Percentiles rank a stretch among this genome's conserved stretches.
Conservation (phyloP, 1,140 invertebrate genomes). For the Berghia stephanieae region DNA sequence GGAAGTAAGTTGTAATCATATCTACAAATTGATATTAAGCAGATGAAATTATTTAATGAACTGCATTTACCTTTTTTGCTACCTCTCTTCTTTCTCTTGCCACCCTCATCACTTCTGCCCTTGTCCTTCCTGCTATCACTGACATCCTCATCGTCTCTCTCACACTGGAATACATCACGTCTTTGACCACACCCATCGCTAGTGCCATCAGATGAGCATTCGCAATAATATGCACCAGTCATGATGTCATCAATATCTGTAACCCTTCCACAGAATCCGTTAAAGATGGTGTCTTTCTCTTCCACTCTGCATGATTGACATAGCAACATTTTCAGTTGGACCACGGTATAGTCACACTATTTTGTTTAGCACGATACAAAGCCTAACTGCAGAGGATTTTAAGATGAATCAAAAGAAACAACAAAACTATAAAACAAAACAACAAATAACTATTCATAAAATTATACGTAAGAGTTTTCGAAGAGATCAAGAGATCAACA, state of each 20-base stretch:
- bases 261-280: conserved; percentile 42
- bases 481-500: too few relatives aligned
- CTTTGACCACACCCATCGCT: conserved; percentile 36
- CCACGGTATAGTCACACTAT: too few relatives aligned
- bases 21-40: too few relatives aligned
- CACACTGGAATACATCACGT: conserved; percentile 40
- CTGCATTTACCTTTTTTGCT: not conserved
- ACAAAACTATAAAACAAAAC: not conserved
- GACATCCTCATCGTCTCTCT: conserved; percentile 15
- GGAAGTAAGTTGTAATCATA: too few relatives aligned
- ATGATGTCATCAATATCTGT: conserved; percentile 29
- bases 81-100: not conserved
- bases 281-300: conserved; percentile 38
- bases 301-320: conserved; percentile 40
- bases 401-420: too few relatives aligned
- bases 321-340: too few relatives aligned
- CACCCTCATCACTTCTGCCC: not conserved
- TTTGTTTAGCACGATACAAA: too few relatives aligned
- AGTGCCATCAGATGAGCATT: conserved; percentile 35
- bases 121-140: conserved; percentile 11
- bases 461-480: too few relatives aligned
- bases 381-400: too few relatives aligned
- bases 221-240: conserved; percentile 46
- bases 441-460: too few relatives aligned
- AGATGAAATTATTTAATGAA: too few relatives aligned